These are phyloP conservation scores for Garra rufa DNA, from an alignment of 2,113 vertebrate genomes.

Conservation along the genomic window DNA sequence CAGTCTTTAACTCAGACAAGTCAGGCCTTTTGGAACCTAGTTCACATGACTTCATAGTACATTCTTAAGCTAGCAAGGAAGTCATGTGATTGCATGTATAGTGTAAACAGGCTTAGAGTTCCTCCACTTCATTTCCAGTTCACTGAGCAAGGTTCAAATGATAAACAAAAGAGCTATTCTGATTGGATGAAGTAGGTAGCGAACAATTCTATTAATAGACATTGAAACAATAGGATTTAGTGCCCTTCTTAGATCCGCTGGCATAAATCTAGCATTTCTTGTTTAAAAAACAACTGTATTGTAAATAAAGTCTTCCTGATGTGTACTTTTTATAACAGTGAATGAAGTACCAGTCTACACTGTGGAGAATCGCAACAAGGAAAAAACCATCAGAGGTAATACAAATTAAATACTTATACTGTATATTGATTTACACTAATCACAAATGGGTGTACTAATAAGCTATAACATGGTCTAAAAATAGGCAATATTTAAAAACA, in stretches of 20 bases:
- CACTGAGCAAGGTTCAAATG: constrained; percentile 23
- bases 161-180: constrained; percentile 29
- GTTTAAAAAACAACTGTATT: constrained; percentile 21
- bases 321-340: constrained; percentile 63
- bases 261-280: constrained; percentile 3
- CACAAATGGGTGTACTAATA: background rate
- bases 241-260: constrained; percentile 26
- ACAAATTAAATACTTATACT: constrained; percentile 1
- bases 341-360: constrained; percentile 80
- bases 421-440: background rate
- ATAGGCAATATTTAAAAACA: background rate
- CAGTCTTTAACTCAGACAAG: background rate
- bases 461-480: background rate
- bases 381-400: constrained; percentile 76
- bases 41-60: constrained; percentile 34
- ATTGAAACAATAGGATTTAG: constrained; percentile 27
- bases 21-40: background rate
- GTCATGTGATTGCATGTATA: constrained; percentile 44
- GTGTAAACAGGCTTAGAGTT: constrained; percentile 42
- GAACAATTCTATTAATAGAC: constrained; percentile 19
- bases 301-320: background rate
- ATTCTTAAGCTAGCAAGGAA: background rate
- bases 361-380: constrained; percentile 73
- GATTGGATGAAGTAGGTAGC: constrained; percentile 17
- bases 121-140: background rate